Evolutionary conservation across 2,113 vertebrate species (phyloP).

Genomic region (Lynx canadensis): DNA sequence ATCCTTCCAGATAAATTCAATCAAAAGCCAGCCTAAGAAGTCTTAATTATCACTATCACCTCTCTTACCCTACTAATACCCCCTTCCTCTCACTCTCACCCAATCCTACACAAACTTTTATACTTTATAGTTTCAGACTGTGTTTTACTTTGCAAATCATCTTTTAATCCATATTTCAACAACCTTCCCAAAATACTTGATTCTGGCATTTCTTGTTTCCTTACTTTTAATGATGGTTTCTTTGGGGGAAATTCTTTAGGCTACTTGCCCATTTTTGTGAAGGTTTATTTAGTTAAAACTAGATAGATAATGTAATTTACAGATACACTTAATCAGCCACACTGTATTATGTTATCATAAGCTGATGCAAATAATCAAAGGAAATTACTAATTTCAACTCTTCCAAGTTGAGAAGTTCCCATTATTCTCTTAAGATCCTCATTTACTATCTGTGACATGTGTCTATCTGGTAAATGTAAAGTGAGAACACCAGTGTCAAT

Average conservation of each 20-base stretch:
- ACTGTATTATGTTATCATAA: not conserved
- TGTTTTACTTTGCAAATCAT: not conserved
- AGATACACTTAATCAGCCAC: not conserved
- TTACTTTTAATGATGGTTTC: not conserved
- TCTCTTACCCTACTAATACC: not conserved
- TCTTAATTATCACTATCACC: conserved; percentile 8
- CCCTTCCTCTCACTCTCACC: not conserved
- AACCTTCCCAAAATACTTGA: not conserved
- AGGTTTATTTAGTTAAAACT: not conserved
- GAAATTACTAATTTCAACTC: not conserved
- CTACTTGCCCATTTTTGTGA: not conserved
- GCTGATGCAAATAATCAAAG: conserved; percentile 9
- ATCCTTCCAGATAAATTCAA: not conserved
- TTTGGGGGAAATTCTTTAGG: not conserved
- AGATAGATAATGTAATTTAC: not conserved
- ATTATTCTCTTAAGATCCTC: not conserved
- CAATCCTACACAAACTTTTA: not conserved
- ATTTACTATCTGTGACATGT: not conserved
- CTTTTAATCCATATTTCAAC: not conserved
- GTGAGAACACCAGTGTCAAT: not conserved
- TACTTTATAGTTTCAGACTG: not conserved
- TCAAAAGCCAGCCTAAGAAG: not conserved
- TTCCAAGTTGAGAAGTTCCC: not conserved
- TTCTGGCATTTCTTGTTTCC: not conserved
- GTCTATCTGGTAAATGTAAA: not conserved